These are phyloP conservation scores for Papilio xuthus DNA, from an alignment of 1,140 invertebrate genomes.

Conservation along the genomic window DNA sequence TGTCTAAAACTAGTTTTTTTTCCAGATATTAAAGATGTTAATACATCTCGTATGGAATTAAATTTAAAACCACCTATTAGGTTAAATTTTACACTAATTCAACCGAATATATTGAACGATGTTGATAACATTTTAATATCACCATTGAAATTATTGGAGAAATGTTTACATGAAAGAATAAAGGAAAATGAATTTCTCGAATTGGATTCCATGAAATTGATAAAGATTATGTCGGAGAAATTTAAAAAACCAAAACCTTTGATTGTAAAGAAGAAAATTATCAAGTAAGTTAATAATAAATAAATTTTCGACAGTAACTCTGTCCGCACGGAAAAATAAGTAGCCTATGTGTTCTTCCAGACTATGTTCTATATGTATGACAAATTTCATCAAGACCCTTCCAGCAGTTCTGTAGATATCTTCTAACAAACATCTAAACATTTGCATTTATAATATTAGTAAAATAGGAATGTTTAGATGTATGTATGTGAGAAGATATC, in stretches of 20 bases:
- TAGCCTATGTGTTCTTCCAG: no score
- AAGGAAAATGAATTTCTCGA: slow-evolving; percentile 20
- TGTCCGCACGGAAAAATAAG: no score
- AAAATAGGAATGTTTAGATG: no score
- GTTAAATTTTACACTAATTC: background rate
- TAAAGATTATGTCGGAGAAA: slow-evolving; percentile 48
- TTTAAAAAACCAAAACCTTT: slow-evolving; percentile 60
- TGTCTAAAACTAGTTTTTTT: background rate
- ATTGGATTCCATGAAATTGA: slow-evolving; percentile 32
- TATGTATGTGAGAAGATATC: no score
- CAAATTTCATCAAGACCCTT: no score
- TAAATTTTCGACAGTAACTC: no score
- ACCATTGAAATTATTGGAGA: slow-evolving; percentile 53
- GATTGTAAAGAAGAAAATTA: slow-evolving; percentile 57
- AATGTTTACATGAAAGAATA: slow-evolving; percentile 46
- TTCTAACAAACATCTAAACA: no score
- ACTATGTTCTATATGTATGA: no score
- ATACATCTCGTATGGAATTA: slow-evolving; percentile 47
- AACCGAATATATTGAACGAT: slow-evolving; percentile 5
- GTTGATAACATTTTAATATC: slow-evolving; percentile 48
- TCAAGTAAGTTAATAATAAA: slow-evolving; percentile 53
- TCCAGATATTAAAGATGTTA: slow-evolving; percentile 15
- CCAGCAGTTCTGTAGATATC: no score
- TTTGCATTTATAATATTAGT: no score
- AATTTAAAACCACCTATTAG: slow-evolving; percentile 56